Conservation (phyloP, 2,888 invertebrate genomes). For the Campaea margaritaria region DNA sequence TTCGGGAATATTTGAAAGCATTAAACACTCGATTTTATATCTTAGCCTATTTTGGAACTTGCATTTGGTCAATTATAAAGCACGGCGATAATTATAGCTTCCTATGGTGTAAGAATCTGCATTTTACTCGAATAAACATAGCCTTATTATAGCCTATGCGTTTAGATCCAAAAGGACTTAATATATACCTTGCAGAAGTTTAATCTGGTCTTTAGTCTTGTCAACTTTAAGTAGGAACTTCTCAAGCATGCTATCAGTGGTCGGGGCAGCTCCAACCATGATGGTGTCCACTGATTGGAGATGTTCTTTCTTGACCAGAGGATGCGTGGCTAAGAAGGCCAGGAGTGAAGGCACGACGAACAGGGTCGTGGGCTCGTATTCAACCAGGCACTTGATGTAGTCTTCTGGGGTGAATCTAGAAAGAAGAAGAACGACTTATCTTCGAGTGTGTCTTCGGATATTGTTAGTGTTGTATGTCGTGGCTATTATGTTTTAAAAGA, state of each 20-base stretch:
- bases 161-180: neutral
- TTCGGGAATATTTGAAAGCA: no score
- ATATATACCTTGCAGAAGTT: slow-evolving; percentile 72
- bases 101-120: no score
- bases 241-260: slow-evolving; percentile 86
- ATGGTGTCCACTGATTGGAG: slow-evolving; percentile 87
- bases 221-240: slow-evolving; percentile 83
- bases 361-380: slow-evolving; percentile 86
- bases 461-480: no score
- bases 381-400: slow-evolving; percentile 87
- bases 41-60: no score
- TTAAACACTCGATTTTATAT: no score
- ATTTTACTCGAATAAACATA: no score
- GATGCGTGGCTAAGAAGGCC: slow-evolving; percentile 90
- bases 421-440: slow-evolving; percentile 12
- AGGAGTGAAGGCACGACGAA: slow-evolving; percentile 92
- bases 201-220: slow-evolving; percentile 78
- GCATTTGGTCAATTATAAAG: no score
- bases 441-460: no score
- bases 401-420: slow-evolving; percentile 89
- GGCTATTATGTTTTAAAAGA: no score
- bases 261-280: slow-evolving; percentile 91
- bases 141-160: no score
- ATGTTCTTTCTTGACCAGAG: slow-evolving; percentile 88
- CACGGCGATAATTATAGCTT: no score